Conservation (phyloP, 64 coral and sea anemone genomes). For the Montipora capricornis region DNA sequence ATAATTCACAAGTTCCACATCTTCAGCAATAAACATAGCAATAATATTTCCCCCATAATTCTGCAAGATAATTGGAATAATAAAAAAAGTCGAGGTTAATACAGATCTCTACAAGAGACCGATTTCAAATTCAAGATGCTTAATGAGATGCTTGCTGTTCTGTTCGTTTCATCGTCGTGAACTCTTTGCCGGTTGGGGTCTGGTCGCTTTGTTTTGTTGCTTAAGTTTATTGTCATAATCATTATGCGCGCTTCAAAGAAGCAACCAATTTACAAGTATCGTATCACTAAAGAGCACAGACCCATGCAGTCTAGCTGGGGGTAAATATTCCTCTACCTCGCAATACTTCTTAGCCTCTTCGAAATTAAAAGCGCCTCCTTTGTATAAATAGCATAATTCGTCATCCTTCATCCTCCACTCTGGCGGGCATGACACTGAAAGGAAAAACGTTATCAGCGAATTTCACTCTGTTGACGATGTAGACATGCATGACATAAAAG, state of each 20-base stretch:
- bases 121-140: too few relatives aligned
- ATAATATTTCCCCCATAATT: slow-evolving; percentile 37
- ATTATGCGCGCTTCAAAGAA: background rate
- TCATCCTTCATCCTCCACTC: slow-evolving; percentile 57
- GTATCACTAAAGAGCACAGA: background rate
- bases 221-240: background rate
- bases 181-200: background rate
- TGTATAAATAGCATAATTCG: slow-evolving; percentile 48
- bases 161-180: background rate
- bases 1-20: background rate
- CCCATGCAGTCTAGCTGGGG: background rate
- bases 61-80: background rate
- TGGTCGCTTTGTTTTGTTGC: background rate
- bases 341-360: slow-evolving; percentile 56
- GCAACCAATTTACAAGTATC: background rate
- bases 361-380: slow-evolving; percentile 31
- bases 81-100: background rate
- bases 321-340: slow-evolving; percentile 15
- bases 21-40: background rate
- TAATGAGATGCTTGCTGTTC: background rate
- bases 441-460: background rate
- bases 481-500: background rate
- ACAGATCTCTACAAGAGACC: background rate
- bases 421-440: slow-evolving; percentile 69
- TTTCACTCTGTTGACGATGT: background rate